A percentile compares a stretch with the other conserved stretches of the same genome.
Evolutionary conservation across 2,113 vertebrate species (phyloP).

Genomic region (Dipodomys ordii): DNA sequence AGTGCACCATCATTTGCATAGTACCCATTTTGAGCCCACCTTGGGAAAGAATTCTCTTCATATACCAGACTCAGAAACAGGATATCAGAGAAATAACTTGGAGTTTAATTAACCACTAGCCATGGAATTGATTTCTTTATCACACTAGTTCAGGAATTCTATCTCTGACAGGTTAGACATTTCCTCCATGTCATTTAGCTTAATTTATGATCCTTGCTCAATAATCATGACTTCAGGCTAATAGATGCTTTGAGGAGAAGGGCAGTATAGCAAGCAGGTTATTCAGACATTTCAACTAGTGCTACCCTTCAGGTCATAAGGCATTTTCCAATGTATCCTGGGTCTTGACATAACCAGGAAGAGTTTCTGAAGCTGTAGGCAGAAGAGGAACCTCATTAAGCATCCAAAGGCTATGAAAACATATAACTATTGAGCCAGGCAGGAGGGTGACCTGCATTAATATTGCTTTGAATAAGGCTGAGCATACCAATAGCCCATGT

Average conservation of each 20-base stretch:
- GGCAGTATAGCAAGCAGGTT: neutral
- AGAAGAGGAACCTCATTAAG: constrained; percentile 22
- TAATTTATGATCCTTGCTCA: constrained; percentile 69
- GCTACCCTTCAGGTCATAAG: neutral
- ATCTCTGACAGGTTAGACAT: constrained; percentile 56
- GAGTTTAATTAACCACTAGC: constrained; percentile 41
- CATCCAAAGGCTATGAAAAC: constrained; percentile 30
- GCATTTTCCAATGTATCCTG: neutral
- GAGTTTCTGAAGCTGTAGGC: constrained; percentile 9
- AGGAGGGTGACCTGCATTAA: neutral
- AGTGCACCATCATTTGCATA: neutral
- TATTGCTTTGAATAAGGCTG: neutral
- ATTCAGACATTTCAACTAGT: neutral
- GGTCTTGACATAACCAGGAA: neutral
- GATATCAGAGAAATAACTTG: neutral
- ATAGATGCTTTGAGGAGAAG: constrained; percentile 35
- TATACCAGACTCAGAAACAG: neutral
- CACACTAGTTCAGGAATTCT: constrained; percentile 33
- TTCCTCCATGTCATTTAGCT: constrained; percentile 55
- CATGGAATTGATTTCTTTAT: constrained; percentile 58
- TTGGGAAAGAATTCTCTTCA: neutral
- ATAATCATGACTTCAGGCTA: constrained; percentile 25
- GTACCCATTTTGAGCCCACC: neutral
- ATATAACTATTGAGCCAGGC: constrained; percentile 7
- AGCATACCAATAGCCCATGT: neutral